Evolutionary conservation across 2,888 invertebrate species (phyloP).

Genomic region (Rhamnusium bicolor): DNA sequence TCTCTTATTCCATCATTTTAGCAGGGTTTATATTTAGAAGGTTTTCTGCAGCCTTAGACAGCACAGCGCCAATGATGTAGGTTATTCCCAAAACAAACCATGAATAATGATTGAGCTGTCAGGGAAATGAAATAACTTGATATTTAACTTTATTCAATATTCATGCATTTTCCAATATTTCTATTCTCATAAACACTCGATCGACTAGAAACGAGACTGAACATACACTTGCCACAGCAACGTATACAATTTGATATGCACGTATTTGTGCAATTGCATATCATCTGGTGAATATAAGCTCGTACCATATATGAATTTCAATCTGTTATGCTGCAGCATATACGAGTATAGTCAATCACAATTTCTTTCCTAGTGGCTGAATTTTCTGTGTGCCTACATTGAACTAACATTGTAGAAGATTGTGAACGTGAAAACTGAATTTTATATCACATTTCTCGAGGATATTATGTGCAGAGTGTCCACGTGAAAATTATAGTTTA

Average conservation of each 20-base stretch:
- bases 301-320: constrained; percentile 19
- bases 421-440: too few species aligned
- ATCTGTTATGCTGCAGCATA: neutral
- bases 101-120: too few species aligned
- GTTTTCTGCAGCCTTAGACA: too few species aligned
- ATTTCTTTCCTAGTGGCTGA: neutral
- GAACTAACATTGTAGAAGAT: too few species aligned
- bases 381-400: neutral
- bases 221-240: neutral
- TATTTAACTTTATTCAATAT: neutral
- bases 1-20: too few species aligned
- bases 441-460: too few species aligned
- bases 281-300: constrained; percentile 13
- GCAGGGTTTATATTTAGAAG: too few species aligned
- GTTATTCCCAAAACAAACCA: too few species aligned
- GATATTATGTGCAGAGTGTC: too few species aligned
- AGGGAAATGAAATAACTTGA: neutral
- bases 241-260: constrained; percentile 16
- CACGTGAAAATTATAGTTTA: too few species aligned
- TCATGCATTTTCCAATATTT: neutral
- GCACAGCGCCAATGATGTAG: too few species aligned
- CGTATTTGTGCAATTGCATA: constrained; percentile 5
- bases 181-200: neutral
- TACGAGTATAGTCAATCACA: neutral
- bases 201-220: neutral